A percentile compares a stretch with the other conserved stretches of the same genome.
phyloP scores from a whole-genome alignment of 2,797 vertebrate genomes.

The Tamandua tetradactyla region DNA sequence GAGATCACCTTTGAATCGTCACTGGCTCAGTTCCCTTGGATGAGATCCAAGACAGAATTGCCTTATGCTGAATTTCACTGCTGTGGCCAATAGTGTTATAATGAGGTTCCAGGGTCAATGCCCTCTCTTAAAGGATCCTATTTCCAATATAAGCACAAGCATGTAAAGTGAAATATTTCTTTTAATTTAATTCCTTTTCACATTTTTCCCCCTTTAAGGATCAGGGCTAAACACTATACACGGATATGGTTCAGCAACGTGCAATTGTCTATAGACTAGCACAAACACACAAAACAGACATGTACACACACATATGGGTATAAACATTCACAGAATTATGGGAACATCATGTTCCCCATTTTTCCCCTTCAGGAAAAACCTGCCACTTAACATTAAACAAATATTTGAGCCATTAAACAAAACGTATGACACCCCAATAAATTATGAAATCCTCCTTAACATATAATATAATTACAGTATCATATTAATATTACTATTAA shows the following conservation, averaged over 20 bases:
- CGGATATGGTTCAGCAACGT: not conserved
- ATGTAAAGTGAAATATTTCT: not conserved
- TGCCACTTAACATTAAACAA: constrained; percentile 47
- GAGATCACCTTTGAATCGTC: constrained; percentile 46
- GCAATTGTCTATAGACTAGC: not conserved
- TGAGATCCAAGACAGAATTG: constrained; percentile 37
- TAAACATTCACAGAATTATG: not conserved
- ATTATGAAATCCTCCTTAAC: not conserved
- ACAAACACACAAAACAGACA: not conserved
- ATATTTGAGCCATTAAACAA: constrained; percentile 62
- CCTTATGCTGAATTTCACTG: constrained; percentile 51
- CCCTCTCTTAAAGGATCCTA: not conserved
- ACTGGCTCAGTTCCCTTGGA: constrained; percentile 49
- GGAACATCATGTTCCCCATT: constrained; percentile 4
- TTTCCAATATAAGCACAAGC: not conserved
- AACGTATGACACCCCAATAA: not conserved
- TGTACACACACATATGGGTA: not conserved
- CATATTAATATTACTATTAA: not conserved
- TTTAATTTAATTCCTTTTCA: not conserved
- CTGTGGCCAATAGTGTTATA: not conserved
- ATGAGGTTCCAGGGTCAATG: not conserved
- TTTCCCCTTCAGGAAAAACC: constrained; percentile 31
- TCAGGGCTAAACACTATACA: not conserved
- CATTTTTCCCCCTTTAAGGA: not conserved
- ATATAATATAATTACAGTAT: not conserved